phyloP scores from a whole-genome alignment of 2,797 vertebrate species.

The Halcyon badia region DNA sequence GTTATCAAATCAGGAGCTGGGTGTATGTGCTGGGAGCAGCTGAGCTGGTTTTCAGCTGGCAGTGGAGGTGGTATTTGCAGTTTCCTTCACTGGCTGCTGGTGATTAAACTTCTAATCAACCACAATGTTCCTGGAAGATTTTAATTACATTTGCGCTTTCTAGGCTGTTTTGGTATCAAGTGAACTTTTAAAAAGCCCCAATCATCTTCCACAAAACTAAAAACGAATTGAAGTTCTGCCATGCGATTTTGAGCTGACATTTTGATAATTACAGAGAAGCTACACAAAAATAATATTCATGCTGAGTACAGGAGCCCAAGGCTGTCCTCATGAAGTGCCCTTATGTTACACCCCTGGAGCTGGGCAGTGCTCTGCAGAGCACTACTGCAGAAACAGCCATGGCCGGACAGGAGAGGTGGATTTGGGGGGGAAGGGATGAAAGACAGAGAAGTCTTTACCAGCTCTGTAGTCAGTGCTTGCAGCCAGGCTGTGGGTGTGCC shows the following conservation, averaged over 20 bases:
- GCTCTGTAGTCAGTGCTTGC: not conserved
- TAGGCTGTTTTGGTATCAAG: slow-evolving; percentile 26
- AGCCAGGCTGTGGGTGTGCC: not conserved
- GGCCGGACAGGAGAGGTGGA: not conserved
- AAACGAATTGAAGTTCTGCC: not conserved
- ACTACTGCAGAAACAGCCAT: accelerated
- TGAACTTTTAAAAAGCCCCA: slow-evolving; percentile 36
- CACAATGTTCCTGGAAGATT: slow-evolving; percentile 5
- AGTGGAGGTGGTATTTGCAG: not conserved
- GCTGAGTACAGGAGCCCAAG: accelerated
- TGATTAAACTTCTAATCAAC: slow-evolving; percentile 47
- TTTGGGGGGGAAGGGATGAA: not conserved
- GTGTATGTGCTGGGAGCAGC: not conserved
- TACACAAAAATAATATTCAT: not conserved
- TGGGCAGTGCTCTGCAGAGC: not conserved
- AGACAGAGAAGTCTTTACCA: not conserved
- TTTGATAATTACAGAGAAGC: not conserved
- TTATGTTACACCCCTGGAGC: not conserved
- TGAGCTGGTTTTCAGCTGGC: not conserved
- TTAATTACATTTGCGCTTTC: slow-evolving; percentile 65
- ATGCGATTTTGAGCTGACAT: not conserved
- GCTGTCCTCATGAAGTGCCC: not conserved
- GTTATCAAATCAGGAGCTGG: not conserved
- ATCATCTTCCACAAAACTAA: not conserved
- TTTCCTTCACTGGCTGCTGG: not conserved